Evolutionary conservation across 2,113 vertebrate species (phyloP), one percentile per base, ranked within the genome.

Genomic region (Maccullochella peelii): DNA sequence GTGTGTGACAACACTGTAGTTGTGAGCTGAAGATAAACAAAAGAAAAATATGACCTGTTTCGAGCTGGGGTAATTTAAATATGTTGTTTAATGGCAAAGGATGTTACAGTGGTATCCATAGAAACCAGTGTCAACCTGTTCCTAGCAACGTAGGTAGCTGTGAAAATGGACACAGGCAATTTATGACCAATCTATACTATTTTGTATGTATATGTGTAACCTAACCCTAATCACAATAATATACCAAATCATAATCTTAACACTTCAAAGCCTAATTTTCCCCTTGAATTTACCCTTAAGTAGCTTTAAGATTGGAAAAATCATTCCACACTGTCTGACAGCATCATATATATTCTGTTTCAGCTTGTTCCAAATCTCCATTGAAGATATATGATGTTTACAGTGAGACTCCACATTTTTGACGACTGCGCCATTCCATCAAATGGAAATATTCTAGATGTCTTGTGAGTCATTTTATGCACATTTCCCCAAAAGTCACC

Each of bases 341-440:
- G 57, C 36, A 38, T 44, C 36, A 54, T 47, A 36, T 27, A 52
- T 23, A 57, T 55, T 58, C 59, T 54, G 47, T 49, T 49, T 57
- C 25, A 66, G 70, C 44, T 59, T 36, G 12, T 33, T 67, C 67
- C 30, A 58, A 61, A 59, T 59, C 44, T 54, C 30, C 30, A 49
- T 5, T 16, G 23, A 75, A 80, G 71, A 70, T 55, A 30, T 30
- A 65, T 63, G 77, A 38, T 57, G 27, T 69, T 80, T 63, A 42
- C 27, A 18, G 55, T 30, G 27, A 23, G 15, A 58, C 30, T 59
- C 23, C 38, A 49, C 9, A 10, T 59, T 65, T 49, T 61, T 66
- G 61, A 57, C 57, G 50, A 27, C 42, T 44, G 50, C 6, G 54
- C 42, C 33, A 11, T 61, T 84, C 38, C n/a, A 47, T 73, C 52